Conservation (phyloP, 53 echinoderm and acorn worm species). For the Stichopus horrens region DNA sequence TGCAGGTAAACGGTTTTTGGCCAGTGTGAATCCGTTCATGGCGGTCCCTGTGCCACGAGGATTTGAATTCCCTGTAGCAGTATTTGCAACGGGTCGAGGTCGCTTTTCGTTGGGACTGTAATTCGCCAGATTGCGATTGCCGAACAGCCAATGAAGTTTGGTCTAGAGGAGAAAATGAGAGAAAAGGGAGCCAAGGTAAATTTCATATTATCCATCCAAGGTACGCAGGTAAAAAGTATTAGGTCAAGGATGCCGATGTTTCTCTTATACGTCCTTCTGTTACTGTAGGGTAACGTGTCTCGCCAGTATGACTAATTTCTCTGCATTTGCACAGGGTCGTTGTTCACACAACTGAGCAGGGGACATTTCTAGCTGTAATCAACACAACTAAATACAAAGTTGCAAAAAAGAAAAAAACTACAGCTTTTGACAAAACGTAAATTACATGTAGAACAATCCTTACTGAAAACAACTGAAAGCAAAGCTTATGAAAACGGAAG, state of each 20-base stretch:
- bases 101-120: background rate
- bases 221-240: background rate
- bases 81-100: constrained; percentile 8
- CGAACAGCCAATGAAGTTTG: background rate
- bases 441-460: too few species aligned
- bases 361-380: too few species aligned
- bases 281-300: too few species aligned
- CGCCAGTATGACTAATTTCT: too few species aligned
- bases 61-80: constrained; percentile 31
- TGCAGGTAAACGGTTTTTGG: constrained; percentile 37
- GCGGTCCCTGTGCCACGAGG: constrained; percentile 35
- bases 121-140: background rate
- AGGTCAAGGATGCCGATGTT: background rate
- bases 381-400: too few species aligned
- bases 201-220: background rate
- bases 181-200: background rate
- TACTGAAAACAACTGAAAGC: too few species aligned
- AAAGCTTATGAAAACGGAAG: too few species aligned
- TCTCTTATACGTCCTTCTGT: too few species aligned
- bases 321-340: too few species aligned
- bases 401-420: too few species aligned
- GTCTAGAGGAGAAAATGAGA: constrained; percentile 12
- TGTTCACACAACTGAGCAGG: too few species aligned
- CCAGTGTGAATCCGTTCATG: constrained; percentile 40
- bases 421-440: too few species aligned